Base-by-base conservation (phyloP, 2,113 vertebrate genomes). In the Phalacrocorax brasilianus region DNA sequence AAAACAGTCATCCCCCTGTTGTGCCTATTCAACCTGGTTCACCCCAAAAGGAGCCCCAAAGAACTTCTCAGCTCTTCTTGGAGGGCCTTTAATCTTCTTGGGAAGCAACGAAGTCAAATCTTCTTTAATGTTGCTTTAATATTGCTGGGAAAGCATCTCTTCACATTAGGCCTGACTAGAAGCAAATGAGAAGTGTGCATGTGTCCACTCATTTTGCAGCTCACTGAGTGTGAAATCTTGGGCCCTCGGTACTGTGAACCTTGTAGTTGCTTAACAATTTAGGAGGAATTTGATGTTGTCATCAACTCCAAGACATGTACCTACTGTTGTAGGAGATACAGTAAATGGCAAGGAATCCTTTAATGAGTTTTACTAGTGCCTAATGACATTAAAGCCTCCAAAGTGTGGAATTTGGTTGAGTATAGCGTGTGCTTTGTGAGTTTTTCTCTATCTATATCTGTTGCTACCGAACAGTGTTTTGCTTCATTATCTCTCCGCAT, bases 201-300 rank as follows among this genome's bases (percentile, higher is more conserved):
- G 93, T 79, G 72, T 67, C 52, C 89, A 72, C 72, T 89, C 91
- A 70, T 71, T 96, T 97, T 94, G 92, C 94, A 95, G 89, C 88
- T 94, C 94, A 86, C 44, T 70, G 90, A 92, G 95, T 93, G 92
- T 96, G 96, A 97, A 96, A 95, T 94, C 66, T 55, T 26, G 74
- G 88, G 89, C 88, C 86, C 89, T 96, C 20, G 2, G 86, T 94
- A 83, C 88, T 91, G 93, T 97, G 96, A 97, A 93, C 91, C 91
- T 86, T 95, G 87, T 61, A 91, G 88, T 83, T 75, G 73, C 73
- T 94, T 95, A 97, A 93, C 93, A 93, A 70, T 95, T 86, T 94
- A 92, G 93, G 92, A 96, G 91, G 94, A 97, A 96, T 95, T 75
- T 87, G 85, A 96, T 95, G 90, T 96, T 97, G 95, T 97, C 97